Conservation (phyloP, 2,797 vertebrate genomes). For the Coregonus sp. region DNA sequence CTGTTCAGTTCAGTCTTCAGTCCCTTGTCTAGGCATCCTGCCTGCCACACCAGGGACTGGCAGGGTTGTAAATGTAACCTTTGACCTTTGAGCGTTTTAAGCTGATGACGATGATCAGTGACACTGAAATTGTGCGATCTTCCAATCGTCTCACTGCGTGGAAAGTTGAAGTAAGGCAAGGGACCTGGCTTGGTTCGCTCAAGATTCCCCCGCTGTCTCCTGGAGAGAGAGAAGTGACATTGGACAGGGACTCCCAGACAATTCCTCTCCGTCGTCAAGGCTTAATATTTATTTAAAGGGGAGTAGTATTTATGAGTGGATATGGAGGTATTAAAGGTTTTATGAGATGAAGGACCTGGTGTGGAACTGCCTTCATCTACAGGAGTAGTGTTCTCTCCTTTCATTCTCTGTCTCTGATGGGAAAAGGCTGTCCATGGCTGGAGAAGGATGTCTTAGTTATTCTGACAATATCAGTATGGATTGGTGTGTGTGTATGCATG, state of each 20-base stretch:
- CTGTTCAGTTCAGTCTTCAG: slow-evolving; percentile 35
- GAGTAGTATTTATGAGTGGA: slow-evolving; percentile 34
- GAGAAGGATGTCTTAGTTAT: neutral
- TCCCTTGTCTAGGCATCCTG: neutral
- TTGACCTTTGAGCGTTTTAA: neutral
- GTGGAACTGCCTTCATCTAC: slow-evolving; percentile 23
- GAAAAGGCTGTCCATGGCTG: neutral
- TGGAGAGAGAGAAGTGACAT: slow-evolving; percentile 3
- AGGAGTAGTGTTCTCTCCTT: neutral
- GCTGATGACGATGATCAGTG: neutral
- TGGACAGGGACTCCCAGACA: neutral
- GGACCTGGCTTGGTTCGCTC: neutral
- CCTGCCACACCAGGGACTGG: neutral
- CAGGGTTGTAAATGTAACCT: slow-evolving; percentile 29
- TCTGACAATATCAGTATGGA: neutral
- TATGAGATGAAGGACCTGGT: slow-evolving; percentile 36
- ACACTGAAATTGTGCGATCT: neutral
- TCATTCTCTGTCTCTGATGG: slow-evolving; percentile 22
- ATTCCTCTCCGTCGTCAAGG: slow-evolving; percentile 24
- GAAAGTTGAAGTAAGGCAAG: no score
- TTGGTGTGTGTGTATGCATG: no score
- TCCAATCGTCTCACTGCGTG: slow-evolving; percentile 19
- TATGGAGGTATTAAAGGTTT: slow-evolving; percentile 33
- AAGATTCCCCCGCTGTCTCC: neutral
- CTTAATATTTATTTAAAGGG: slow-evolving; percentile 46